Percentiles rank a stretch among this genome's conserved stretches.
phyloP scores from a whole-genome alignment of 53 echinoderm and acorn worm genomes.

The Arbacia lixula region DNA sequence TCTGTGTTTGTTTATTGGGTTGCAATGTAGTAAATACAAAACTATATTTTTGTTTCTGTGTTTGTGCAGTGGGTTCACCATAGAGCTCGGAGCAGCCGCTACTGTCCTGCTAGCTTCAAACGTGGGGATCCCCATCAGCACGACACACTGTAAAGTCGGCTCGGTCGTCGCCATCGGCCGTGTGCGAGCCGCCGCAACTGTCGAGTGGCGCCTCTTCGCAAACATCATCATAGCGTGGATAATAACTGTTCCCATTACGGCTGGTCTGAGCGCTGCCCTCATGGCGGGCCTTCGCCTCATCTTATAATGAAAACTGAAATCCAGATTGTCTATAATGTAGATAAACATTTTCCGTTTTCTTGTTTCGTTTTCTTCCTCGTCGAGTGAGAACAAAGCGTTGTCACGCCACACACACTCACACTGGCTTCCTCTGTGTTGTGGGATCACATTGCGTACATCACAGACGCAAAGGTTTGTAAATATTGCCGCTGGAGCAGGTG shows the following conservation, averaged over 20 bases:
- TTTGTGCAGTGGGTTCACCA: constrained; percentile 87
- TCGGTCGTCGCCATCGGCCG: constrained; percentile 86
- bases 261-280: constrained; percentile 73
- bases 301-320: no score
- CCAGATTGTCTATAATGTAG: no score
- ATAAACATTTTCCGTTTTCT: no score
- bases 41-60: not conserved
- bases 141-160: constrained; percentile 97
- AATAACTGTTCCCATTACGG: constrained; percentile 83
- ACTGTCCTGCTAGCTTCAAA: constrained; percentile 95
- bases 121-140: constrained; percentile 93
- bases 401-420: no score
- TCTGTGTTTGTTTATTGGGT: not conserved
- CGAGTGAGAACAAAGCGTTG: no score
- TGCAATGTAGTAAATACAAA: no score
- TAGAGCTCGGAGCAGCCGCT: constrained; percentile 89
- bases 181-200: constrained; percentile 69
- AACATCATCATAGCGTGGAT: constrained; percentile 89
- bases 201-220: constrained; percentile 85
- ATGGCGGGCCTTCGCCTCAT: constrained; percentile 61
- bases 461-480: no score
- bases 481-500: no score
- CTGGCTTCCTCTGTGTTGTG: no score
- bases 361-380: no score
- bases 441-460: no score